These are phyloP conservation scores for Cichlasoma orientale DNA, from an alignment of 2,797 vertebrate species.

Conservation along the genomic window DNA sequence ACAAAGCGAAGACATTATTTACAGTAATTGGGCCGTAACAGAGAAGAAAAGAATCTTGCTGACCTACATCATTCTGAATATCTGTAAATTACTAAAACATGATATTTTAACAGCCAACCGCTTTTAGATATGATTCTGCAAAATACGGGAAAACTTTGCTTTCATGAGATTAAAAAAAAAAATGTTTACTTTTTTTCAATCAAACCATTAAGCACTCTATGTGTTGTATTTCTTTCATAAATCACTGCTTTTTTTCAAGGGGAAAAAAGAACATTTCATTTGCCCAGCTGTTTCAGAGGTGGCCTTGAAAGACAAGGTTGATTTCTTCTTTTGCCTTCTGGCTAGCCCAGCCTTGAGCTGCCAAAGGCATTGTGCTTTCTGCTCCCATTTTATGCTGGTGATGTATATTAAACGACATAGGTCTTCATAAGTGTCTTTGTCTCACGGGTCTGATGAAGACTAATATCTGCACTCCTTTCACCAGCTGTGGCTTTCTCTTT, in stretches of 20 bases:
- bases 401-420: conserved; percentile 82
- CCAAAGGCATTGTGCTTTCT: conserved; percentile 45
- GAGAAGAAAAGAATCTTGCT: not conserved
- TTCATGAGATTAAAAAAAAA: not conserved
- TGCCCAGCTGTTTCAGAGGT: conserved; percentile 16
- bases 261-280: conserved; percentile 14
- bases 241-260: conserved; percentile 1
- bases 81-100: not conserved
- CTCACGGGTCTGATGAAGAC: conserved; percentile 74
- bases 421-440: conserved; percentile 83
- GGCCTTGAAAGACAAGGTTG: conserved; percentile 46
- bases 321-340: conserved; percentile 44
- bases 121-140: not conserved
- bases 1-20: conserved; percentile 24
- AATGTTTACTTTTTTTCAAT: not conserved
- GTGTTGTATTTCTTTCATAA: not conserved
- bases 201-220: not conserved
- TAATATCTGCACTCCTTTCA: conserved; percentile 63
- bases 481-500: conserved; percentile 58
- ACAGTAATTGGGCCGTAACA: conserved; percentile 10
- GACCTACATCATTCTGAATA: not conserved
- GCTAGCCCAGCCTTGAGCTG: conserved; percentile 56
- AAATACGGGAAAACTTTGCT: not conserved
- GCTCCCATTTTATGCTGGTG: conserved; percentile 56
- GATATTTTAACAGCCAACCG: not conserved